These are phyloP conservation scores for Globia sparganii DNA, from an alignment of 2,888 invertebrate genomes.

Conservation along the genomic window DNA sequence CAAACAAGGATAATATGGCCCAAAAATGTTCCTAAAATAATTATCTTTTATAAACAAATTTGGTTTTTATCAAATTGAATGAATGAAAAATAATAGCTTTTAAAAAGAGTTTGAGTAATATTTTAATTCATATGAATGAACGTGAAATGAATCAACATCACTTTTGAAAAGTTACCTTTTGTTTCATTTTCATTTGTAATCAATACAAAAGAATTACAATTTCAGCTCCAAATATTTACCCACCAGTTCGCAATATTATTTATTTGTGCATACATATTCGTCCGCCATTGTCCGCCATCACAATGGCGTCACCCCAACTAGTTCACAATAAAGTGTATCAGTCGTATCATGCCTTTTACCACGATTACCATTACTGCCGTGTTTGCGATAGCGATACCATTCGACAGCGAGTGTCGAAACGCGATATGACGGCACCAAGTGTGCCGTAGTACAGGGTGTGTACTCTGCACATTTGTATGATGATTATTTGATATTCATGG, in stretches of 20 bases:
- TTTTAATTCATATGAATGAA: slow-evolving; percentile 1
- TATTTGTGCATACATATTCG: slow-evolving; percentile 20
- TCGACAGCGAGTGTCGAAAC: neutral
- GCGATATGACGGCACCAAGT: neutral
- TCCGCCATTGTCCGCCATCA: slow-evolving; percentile 20
- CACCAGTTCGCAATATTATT: slow-evolving; percentile 7
- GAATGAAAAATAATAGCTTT: too few species aligned
- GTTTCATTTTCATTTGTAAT: slow-evolving; percentile 17
- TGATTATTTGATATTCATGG: slow-evolving; percentile 51
- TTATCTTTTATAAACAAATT: neutral
- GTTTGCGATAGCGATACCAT: slow-evolving; percentile 18
- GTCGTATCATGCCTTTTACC: slow-evolving; percentile 46
- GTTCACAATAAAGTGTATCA: slow-evolving; percentile 47
- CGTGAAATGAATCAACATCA: neutral
- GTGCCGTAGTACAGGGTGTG: slow-evolving; percentile 36
- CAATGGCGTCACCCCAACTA: slow-evolving; percentile 28
- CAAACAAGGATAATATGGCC: neutral
- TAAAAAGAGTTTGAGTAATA: neutral
- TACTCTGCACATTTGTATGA: slow-evolving; percentile 38
- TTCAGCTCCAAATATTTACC: slow-evolving; percentile 15
- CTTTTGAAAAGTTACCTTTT: slow-evolving; percentile 18
- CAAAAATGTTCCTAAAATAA: neutral
- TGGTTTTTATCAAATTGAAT: neutral
- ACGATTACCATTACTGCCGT: slow-evolving; percentile 26
- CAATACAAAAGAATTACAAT: slow-evolving; percentile 33